These are phyloP conservation scores for Leuciscus idus DNA, from an alignment of 2,113 vertebrate genomes.

Conservation along the genomic window DNA sequence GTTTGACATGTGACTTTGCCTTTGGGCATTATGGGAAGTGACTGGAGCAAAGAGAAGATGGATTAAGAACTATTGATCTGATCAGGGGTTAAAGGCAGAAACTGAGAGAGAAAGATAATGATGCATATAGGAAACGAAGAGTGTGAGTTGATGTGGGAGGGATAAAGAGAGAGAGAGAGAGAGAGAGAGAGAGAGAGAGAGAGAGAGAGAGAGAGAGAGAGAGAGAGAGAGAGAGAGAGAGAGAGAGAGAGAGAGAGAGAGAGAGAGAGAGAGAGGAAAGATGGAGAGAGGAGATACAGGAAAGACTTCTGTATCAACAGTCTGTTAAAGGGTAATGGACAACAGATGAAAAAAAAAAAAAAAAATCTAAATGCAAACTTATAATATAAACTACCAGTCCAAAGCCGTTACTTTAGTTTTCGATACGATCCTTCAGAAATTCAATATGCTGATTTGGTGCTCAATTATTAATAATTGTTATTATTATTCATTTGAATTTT, in stretches of 20 bases:
- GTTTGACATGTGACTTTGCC: slow-evolving; percentile 74
- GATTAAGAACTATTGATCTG: slow-evolving; percentile 74
- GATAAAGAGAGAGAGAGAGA: slow-evolving; percentile 1
- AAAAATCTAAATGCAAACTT: neutral
- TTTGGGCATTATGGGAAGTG: slow-evolving; percentile 70
- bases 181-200: slow-evolving; percentile 13
- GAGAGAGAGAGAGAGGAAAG: slow-evolving; percentile 4
- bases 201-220: slow-evolving; percentile 20
- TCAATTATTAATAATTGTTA: no score
- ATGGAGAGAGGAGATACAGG: neutral
- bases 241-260: slow-evolving; percentile 14
- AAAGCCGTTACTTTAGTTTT: neutral
- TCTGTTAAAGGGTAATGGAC: neutral
- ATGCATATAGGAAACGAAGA: neutral
- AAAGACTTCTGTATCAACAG: neutral
- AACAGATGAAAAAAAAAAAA: neutral
- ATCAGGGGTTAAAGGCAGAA: slow-evolving; percentile 67
- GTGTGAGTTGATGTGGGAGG: slow-evolving; percentile 11
- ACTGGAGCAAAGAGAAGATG: slow-evolving; percentile 64
- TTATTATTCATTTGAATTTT: no score
- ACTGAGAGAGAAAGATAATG: slow-evolving; percentile 64
- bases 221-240: slow-evolving; percentile 13
- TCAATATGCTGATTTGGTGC: no score
- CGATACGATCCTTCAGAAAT: no score
- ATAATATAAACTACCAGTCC: neutral